These are phyloP conservation scores for Nycteola revayana DNA, from an alignment of 2,888 invertebrate species.

Conservation along the genomic window DNA sequence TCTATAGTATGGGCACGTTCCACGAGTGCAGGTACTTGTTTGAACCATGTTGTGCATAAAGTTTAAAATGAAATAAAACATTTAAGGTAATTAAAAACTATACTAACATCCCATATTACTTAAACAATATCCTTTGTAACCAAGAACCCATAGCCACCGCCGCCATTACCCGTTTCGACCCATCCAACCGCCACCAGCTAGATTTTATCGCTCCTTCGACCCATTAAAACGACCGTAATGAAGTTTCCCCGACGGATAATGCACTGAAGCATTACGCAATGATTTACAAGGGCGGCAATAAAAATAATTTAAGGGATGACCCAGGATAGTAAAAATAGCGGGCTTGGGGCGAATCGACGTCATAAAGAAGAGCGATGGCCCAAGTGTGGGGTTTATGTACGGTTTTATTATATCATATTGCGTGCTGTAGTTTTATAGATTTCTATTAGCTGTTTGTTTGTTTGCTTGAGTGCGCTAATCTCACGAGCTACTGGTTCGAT, in stretches of 20 bases:
- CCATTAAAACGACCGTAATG: constrained; percentile 82
- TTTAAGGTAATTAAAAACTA: constrained; percentile 1
- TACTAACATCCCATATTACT: no score
- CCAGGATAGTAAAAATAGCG: constrained; percentile 66
- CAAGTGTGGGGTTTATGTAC: constrained; percentile 49
- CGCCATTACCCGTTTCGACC: constrained; percentile 43
- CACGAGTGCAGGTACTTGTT: no score
- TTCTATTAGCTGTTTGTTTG: no score
- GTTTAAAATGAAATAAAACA: constrained; percentile 10
- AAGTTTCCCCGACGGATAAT: constrained; percentile 79
- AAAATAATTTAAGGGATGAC: constrained; percentile 82
- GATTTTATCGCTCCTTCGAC: constrained; percentile 80
- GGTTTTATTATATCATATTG: constrained; percentile 56
- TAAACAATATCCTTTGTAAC: constrained; percentile 24
- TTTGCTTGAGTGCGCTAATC: no score
- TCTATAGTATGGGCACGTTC: no score
- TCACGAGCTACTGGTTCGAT: no score
- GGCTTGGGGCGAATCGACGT: constrained; percentile 47
- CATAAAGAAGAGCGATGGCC: constrained; percentile 75
- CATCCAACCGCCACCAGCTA: constrained; percentile 59
- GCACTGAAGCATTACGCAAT: constrained; percentile 79
- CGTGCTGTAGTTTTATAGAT: constrained; percentile 11
- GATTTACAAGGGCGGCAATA: constrained; percentile 80
- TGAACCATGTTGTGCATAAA: no score
- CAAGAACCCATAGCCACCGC: constrained; percentile 34